These are phyloP conservation scores for Agrypnia vestita DNA, from an alignment of 1,140 invertebrate genomes.

Conservation along the genomic window DNA sequence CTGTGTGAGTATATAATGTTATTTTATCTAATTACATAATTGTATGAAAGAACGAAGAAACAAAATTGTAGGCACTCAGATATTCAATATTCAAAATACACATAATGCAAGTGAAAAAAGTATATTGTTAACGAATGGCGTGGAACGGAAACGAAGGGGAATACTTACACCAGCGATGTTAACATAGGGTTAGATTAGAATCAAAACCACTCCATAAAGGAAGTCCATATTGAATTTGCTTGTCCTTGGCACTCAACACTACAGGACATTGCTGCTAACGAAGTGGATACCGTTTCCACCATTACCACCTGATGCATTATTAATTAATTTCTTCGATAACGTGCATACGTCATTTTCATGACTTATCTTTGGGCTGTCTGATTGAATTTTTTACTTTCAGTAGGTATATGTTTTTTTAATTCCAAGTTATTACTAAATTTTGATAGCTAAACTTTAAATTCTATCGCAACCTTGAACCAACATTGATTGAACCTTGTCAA, in stretches of 20 bases:
- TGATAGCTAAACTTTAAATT: too few species aligned
- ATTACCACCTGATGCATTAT: not conserved
- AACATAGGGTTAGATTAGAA: constrained; percentile 8
- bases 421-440: too few species aligned
- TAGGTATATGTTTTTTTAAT: too few species aligned
- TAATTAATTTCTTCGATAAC: not conserved
- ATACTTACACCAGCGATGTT: not conserved
- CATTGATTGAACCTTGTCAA: too few species aligned
- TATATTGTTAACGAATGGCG: not conserved
- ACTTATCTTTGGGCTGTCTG: not conserved
- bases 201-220: constrained; percentile 14
- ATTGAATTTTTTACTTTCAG: too few species aligned
- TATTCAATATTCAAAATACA: too few species aligned
- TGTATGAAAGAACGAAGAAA: too few species aligned
- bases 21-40: too few species aligned
- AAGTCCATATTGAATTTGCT: constrained; percentile 16
- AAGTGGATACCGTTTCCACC: constrained; percentile 15
- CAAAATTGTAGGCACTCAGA: too few species aligned
- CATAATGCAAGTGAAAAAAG: too few species aligned
- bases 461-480: too few species aligned
- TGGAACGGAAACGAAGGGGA: not conserved
- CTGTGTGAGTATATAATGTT: too few species aligned
- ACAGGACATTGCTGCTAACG: not conserved
- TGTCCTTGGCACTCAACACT: constrained; percentile 3
- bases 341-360: not conserved